Conservation (phyloP, 2,113 vertebrate genomes). For the Atlantisia rogersi region DNA sequence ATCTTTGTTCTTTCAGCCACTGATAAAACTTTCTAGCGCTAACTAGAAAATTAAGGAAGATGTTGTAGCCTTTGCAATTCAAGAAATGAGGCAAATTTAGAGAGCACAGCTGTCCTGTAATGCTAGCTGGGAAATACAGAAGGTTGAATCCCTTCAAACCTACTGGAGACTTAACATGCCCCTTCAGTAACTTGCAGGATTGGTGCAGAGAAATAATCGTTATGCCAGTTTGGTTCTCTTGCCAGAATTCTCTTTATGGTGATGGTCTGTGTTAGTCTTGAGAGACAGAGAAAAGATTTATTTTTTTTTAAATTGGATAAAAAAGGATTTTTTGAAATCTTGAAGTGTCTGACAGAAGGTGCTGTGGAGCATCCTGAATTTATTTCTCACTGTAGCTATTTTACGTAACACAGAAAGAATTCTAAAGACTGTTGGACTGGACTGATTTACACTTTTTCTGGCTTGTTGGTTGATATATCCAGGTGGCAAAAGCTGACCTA, state of each 20-base stretch:
- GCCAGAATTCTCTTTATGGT: neutral
- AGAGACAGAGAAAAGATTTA: neutral
- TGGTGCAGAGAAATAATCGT: neutral
- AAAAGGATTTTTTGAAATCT: neutral
- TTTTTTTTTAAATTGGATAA: neutral
- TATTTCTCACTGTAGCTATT: neutral
- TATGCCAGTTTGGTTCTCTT: neutral
- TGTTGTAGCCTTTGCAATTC: neutral
- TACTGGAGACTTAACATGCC: neutral
- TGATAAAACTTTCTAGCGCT: neutral
- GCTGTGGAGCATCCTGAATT: neutral
- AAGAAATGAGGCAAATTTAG: neutral
- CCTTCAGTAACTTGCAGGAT: neutral
- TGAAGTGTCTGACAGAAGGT: neutral
- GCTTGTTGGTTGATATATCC: neutral
- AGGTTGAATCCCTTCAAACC: neutral
- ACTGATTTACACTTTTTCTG: neutral
- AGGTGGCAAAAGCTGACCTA: neutral
- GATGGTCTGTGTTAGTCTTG: neutral
- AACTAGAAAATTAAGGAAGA: neutral
- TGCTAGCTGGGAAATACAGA: neutral
- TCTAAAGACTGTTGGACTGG: neutral
- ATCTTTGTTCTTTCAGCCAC: neutral
- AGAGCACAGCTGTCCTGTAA: neutral
- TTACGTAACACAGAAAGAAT: neutral